Base-by-base conservation (phyloP, 2,113 vertebrate species). In the Orthochromis indermauri region DNA sequence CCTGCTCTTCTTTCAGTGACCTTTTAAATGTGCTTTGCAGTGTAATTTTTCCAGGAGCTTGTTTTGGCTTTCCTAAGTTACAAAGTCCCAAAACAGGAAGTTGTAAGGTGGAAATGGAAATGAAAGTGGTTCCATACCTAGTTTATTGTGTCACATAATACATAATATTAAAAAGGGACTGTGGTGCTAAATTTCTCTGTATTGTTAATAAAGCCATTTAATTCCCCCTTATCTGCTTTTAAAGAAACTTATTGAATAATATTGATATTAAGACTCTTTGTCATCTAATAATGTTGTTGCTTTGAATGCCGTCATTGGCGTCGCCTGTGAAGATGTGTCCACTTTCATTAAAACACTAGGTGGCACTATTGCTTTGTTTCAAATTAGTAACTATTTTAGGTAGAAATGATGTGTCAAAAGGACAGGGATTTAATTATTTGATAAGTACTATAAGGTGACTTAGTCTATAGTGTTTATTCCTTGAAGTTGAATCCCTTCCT, bases 331-430 rank as follows among this genome's bases (percentile, higher is more conserved):
- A 61, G 21, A 35, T 3, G 2, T 42, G 28, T 26, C 31, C 17
- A 24, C 4, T 28, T 88, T 42, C 49, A 21, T 40, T 35, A 7
- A 57, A 55, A 86, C 96, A 95, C 95, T 95, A 96, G 95, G 92
- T 93, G 96, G 95, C 93, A 94, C 63, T 92, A 80, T 90, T 95
- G 87, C 71, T 88, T 86, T 87, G 55, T 57, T 89, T 42, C 21
- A 53, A 84, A 21, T 19, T 1, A 76, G 63, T 19, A 31, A n/a
- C 13, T 28, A 31, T 59, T 83, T 6, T 17, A 68, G 19, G n/a
- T 88, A 51, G 59, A 80, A 71, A 35, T 31, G 28, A 2, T 24
- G 26, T 53, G 49, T 82, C 9, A 63, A 47, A 61, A 78, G 40
- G 42, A 82, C 21, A 59, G 54, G 45, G 26, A 40, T 89, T 82